phyloP scores from a whole-genome alignment of 2,888 invertebrate genomes.

The Platycnemis pennipes region DNA sequence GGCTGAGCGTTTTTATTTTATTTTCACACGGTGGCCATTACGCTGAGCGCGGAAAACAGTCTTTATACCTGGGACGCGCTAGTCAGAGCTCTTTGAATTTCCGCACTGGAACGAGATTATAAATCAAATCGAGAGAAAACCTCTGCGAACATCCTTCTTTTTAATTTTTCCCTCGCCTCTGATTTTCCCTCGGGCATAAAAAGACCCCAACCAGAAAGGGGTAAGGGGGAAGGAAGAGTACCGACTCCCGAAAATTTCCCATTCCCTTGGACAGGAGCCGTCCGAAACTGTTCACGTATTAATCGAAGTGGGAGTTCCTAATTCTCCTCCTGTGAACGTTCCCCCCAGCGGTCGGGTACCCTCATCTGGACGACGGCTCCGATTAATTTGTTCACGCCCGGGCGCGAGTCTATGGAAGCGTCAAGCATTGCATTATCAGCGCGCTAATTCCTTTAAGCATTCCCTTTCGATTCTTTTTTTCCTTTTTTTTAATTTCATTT shows the following conservation, averaged over 20 bases:
- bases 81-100: not conserved
- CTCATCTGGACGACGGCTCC: not conserved
- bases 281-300: constrained; percentile 19
- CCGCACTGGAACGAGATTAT: not conserved
- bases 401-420: not conserved
- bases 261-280: not conserved
- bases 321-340: not conserved
- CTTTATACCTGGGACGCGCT: not conserved
- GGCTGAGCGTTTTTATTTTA: not conserved
- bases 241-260: not conserved
- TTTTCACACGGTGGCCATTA: not conserved
- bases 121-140: not conserved
- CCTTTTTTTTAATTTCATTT: not conserved
- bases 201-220: not conserved
- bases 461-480: not conserved
- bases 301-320: constrained; percentile 28
- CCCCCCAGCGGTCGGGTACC: not conserved
- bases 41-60: not conserved
- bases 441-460: not conserved
- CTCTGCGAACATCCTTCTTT: not conserved
- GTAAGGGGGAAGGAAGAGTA: not conserved
- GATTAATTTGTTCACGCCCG: constrained; percentile 10
- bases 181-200: not conserved
- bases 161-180: not conserved
- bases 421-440: not conserved